These are phyloP conservation scores for Conus ventricosus DNA, from an alignment of 1,140 invertebrate genomes.

Conservation along the genomic window DNA sequence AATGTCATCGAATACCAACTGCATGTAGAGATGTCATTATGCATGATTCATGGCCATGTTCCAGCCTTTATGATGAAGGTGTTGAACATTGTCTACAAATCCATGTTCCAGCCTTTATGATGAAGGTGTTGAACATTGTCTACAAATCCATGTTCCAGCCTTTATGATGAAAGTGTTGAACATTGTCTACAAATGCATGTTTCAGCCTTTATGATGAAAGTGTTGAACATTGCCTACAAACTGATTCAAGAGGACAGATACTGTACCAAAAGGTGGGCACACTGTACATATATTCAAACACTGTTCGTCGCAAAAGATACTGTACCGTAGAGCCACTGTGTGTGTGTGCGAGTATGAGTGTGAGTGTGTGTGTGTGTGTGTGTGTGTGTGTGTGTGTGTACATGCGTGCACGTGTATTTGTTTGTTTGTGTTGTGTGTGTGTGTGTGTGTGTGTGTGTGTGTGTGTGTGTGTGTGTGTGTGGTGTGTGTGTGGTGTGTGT, in stretches of 20 bases:
- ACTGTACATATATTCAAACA: background rate
- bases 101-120: background rate
- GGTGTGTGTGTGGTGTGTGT: too few relatives aligned
- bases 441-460: background rate
- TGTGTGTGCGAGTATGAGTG: background rate
- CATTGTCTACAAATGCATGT: background rate
- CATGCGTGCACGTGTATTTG: background rate
- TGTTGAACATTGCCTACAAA: background rate
- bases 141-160: background rate
- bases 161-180: conserved; percentile 10
- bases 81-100: background rate
- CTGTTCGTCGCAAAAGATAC: too few relatives aligned
- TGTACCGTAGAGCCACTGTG: background rate
- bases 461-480: conserved; percentile 8
- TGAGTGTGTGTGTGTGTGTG: background rate
- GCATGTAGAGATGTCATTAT: background rate
- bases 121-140: conserved; percentile 2
- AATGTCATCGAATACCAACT: too few relatives aligned
- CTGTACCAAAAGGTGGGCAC: background rate
- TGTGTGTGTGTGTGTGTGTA: conserved; percentile 22
- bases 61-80: conserved; percentile 12
- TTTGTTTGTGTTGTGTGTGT: background rate
- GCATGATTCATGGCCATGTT: background rate
- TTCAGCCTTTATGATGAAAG: conserved; percentile 8
- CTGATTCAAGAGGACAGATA: conserved; percentile 9